Base-by-base conservation (phyloP, 2,113 vertebrate genomes). In the Tychaedon coryphoeus region DNA sequence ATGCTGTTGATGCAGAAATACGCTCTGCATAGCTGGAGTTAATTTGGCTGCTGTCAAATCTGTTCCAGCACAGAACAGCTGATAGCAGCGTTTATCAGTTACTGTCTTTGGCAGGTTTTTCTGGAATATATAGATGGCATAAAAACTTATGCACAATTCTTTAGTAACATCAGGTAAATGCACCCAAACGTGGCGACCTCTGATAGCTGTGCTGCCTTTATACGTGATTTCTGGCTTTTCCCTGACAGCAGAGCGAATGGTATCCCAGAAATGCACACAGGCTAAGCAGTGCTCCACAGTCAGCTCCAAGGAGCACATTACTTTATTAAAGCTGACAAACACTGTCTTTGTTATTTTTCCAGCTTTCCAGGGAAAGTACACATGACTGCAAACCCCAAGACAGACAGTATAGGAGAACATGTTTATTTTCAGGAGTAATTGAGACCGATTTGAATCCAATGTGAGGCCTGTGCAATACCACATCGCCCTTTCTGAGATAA, bases 341-440 rank as follows among this genome's bases (percentile, higher is more conserved):
- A 69, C 1, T 31, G 47, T 56, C 74, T 92, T 79, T 92, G 45
- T 72, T 92, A 83, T 13, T 64, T 50, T 75, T 95, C 75, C 83
- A 93, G 9, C 83, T 79, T 93, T 76, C 71, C 50, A 79, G 83
- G 71, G 89, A 89, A 88, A 92, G 77, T 16, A 65, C 10, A 69
- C 22, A 26, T 8, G n/a, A 54, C n/a, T 93, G 82, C 67, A 86
- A 86, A 86, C 31, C 53, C 62, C 82, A 75, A 75, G 70, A 67
- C 61, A 81, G 42, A 45, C 60, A 61, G 57, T n/a, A 50, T 84
- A 4, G 15, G 38, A 87, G 56, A 77, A 29, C 33, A 24, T 31
- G 50, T 91, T 93, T 81, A 90, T 77, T 65, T 94, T 87, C 51
- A 45, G 73, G 47, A 90, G 42, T 87, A 93, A 90, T 57, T 84